Evolutionary conservation across 2,113 vertebrate species (phyloP).

Genomic region (Elanus axillaris): DNA sequence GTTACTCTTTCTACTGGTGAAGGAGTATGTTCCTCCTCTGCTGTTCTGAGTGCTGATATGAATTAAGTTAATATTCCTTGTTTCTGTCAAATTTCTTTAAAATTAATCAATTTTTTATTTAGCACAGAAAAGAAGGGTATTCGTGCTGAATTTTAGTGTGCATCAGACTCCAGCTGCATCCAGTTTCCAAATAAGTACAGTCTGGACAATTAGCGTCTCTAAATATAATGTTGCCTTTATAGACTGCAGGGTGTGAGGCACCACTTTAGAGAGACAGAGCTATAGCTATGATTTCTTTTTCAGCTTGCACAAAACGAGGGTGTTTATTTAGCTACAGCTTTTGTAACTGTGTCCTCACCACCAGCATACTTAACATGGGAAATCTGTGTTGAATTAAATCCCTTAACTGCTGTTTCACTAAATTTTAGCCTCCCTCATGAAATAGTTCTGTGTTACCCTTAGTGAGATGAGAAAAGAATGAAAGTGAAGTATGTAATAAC

Average conservation of each 20-base stretch:
- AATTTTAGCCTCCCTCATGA: not conserved
- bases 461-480: not conserved
- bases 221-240: not conserved
- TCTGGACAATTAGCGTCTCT: not conserved
- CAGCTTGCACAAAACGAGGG: not conserved
- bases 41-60: not conserved
- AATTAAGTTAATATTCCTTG: not conserved
- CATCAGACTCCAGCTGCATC: not conserved
- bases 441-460: not conserved
- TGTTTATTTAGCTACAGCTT: not conserved
- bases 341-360: fast-evolving
- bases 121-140: not conserved
- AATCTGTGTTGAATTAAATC: not conserved
- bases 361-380: not conserved
- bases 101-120: not conserved
- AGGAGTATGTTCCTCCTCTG: not conserved
- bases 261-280: not conserved
- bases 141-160: not conserved
- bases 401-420: not conserved
- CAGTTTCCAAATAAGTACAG: not conserved
- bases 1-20: not conserved
- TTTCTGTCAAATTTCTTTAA: not conserved
- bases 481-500: not conserved
- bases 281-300: not conserved
- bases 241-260: not conserved